phyloP scores from a whole-genome alignment of 2,113 vertebrate species.

The Castor canadensis region DNA sequence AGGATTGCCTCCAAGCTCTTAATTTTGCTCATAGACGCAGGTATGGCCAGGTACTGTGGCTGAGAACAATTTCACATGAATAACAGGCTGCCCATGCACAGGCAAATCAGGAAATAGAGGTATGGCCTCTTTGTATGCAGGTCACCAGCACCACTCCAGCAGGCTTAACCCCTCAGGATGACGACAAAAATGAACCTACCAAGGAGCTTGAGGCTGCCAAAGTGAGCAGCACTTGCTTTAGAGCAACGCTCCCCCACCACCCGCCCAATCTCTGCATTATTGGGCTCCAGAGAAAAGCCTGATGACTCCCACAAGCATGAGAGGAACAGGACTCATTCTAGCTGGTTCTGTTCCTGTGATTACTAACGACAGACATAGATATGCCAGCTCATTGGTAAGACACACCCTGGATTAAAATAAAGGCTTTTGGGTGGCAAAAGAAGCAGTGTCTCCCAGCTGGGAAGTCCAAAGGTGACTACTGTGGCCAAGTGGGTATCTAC shows the following conservation, averaged over 20 bases:
- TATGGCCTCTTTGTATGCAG: conserved; percentile 69
- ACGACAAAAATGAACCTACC: conserved; percentile 27
- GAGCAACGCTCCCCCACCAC: neutral
- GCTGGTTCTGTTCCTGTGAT: conserved; percentile 63
- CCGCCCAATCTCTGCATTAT: neutral
- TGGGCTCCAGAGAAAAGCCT: conserved; percentile 36
- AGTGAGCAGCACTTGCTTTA: neutral
- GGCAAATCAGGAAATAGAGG: conserved; percentile 63
- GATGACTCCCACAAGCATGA: neutral
- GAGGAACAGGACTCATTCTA: conserved; percentile 17
- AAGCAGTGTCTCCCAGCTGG: conserved; percentile 36
- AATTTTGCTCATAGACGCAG: neutral
- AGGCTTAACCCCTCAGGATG: conserved; percentile 65
- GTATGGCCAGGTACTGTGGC: conserved; percentile 58
- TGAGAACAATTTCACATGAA: conserved; percentile 68
- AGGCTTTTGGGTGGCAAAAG: conserved; percentile 45
- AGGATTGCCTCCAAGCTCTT: conserved; percentile 12
- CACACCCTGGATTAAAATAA: neutral
- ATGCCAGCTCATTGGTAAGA: conserved; percentile 62
- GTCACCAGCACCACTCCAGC: conserved; percentile 47
- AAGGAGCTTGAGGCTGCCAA: conserved; percentile 6
- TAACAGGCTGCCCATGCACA: conserved; percentile 59
- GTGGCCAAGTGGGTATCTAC: neutral
- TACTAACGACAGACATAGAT: conserved; percentile 57
- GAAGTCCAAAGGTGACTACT: conserved; percentile 54